Evolutionary conservation across 1,140 invertebrate genomes (phyloP).

Genomic region (Procambarus clarkii): DNA sequence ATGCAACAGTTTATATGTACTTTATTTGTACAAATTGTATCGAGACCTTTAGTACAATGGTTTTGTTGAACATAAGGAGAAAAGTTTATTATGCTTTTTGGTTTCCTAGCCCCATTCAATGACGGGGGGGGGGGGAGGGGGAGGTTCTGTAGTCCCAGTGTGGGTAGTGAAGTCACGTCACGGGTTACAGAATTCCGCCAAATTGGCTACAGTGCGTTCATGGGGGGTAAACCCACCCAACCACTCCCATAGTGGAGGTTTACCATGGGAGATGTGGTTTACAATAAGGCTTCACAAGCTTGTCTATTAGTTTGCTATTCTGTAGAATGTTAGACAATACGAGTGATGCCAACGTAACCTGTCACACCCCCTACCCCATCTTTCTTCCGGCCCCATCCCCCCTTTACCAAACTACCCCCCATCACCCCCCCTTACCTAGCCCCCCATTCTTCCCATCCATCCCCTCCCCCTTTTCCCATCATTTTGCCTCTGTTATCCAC

Average conservation of each 20-base stretch:
- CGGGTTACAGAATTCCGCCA: background rate
- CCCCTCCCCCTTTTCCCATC: too few relatives aligned
- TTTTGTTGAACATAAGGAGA: background rate
- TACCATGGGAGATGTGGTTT: background rate
- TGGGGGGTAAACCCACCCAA: background rate
- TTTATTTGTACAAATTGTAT: conserved; percentile 60
- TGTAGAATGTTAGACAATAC: background rate
- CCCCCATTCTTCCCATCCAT: background rate
- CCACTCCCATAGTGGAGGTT: background rate
- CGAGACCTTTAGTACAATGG: conserved; percentile 52
- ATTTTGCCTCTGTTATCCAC: background rate
- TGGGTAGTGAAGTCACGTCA: background rate
- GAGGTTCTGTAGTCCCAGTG: background rate
- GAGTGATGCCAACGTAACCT: conserved; percentile 19
- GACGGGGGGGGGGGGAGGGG: too few relatives aligned
- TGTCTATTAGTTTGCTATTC: background rate
- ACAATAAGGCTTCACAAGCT: background rate
- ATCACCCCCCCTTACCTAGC: background rate
- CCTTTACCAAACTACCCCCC: background rate
- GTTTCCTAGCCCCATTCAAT: background rate
- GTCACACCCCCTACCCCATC: background rate
- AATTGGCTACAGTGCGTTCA: background rate
- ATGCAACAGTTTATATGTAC: conserved; percentile 44
- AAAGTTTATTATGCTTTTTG: background rate
- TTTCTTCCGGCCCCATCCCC: conserved; percentile 9